Base-by-base conservation (phyloP, 2,113 vertebrate species). In the Campylomormyrus tamandua region DNA sequence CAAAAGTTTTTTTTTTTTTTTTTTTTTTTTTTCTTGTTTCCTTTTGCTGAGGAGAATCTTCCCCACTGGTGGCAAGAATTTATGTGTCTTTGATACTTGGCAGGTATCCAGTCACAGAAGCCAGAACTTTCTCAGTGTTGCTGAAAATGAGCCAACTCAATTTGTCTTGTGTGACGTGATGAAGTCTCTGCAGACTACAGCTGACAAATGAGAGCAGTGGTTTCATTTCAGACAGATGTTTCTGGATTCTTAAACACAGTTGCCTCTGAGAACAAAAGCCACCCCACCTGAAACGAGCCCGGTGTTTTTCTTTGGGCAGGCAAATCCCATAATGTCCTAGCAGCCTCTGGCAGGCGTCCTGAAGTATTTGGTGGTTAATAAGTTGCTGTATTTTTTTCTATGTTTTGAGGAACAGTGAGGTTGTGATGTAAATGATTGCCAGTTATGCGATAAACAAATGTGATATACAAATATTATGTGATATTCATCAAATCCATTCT, bases 131-230 rank as follows among this genome's bases (percentile, higher is more conserved):
- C 35, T 35, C 27, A 19, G 21, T 3, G 56, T 66, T 45, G 31
- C 42, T 27, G 80, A 49, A 27, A 50, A 35, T 50, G 66, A 74
- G 27, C 49, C 53, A 31, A 24, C 15, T 19, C 89, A 31, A 13
- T 90, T 90, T 50, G 53, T 35, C 39, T 62, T 90, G 53, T 27
- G 86, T 42, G 83, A 86, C 3, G 53, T 86, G 17, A n/a, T 87
- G 83, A 52, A 50, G 42, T 56, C 56, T 49, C 53, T 27, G 9
- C 42, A 27, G 42, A 74, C 42, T 21, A 13, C 13, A 21, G 70
- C 88, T 83, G 49, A 42, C 6, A 39, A 19, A 27, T 10, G 15
- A 39, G 15, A 77, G 31, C 35, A 0, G 70, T 39, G 31, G 70
- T 77, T 77, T 77, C 31, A 77, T 77, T 77, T 77, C 70, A 77